Evolutionary conservation across 1,140 invertebrate species (phyloP).

Genomic region (Penaeus japonicus): DNA sequence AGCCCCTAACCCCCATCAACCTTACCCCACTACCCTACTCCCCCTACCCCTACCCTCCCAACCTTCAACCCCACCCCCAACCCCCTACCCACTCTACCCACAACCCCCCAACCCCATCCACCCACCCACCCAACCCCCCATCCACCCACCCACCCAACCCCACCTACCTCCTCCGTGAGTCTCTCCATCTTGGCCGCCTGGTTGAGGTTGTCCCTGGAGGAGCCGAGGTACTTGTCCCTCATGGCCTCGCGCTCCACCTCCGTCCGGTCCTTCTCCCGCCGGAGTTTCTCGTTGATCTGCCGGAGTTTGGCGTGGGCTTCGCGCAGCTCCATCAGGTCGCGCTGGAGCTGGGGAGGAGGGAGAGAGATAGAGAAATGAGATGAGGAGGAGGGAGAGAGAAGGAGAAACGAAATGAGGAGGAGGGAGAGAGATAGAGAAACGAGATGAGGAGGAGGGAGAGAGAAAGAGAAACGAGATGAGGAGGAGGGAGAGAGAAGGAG

Average conservation of each 20-base stretch:
- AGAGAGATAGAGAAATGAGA: neutral
- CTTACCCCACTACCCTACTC: neutral
- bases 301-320: slow-evolving; percentile 90
- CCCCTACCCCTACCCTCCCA: no score
- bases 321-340: slow-evolving; percentile 84
- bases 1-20: no score
- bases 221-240: slow-evolving; percentile 57
- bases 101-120: accelerated
- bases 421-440: neutral
- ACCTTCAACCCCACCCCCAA: neutral
- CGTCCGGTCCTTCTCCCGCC: slow-evolving; percentile 84
- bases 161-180: slow-evolving; percentile 51
- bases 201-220: slow-evolving; percentile 56
- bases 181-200: slow-evolving; percentile 56
- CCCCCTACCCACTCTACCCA: neutral
- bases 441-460: neutral
- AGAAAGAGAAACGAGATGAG: neutral
- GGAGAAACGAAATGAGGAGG: neutral
- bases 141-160: no score
- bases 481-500: neutral
- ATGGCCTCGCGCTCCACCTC: slow-evolving; percentile 79
- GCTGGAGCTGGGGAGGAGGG: slow-evolving; percentile 74
- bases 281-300: slow-evolving; percentile 89
- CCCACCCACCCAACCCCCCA: no score
- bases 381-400: neutral